These are phyloP conservation scores for Argyrosomus regius DNA, from an alignment of 2,797 vertebrate species.

Conservation along the genomic window DNA sequence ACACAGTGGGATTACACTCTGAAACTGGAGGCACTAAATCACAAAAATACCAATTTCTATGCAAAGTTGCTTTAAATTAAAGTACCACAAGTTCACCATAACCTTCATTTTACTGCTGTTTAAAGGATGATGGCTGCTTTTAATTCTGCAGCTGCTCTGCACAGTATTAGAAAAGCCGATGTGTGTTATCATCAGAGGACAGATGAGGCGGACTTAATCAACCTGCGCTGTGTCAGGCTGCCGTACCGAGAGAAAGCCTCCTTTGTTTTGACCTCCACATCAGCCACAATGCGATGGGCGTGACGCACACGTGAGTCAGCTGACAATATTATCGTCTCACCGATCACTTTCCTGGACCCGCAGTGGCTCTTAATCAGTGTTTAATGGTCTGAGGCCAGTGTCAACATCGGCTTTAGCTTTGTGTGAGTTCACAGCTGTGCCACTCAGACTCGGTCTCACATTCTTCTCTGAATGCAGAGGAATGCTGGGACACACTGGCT, in stretches of 20 bases:
- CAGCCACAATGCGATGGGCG: slow-evolving; percentile 13
- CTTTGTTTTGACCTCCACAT: slow-evolving; percentile 53
- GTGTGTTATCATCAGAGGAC: slow-evolving; percentile 19
- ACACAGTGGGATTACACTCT: too few relatives aligned
- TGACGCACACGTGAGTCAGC: slow-evolving; percentile 25
- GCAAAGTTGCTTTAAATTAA: neutral
- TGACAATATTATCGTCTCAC: slow-evolving; percentile 43
- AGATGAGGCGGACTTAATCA: slow-evolving; percentile 53
- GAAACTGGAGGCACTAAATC: too few relatives aligned
- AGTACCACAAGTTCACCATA: neutral
- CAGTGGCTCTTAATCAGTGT: slow-evolving; percentile 55
- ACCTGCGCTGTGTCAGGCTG: slow-evolving; percentile 41
- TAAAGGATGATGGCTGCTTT: slow-evolving; percentile 41
- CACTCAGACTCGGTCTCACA: slow-evolving; percentile 12
- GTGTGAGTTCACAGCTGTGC: slow-evolving; percentile 46
- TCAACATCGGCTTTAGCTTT: slow-evolving; percentile 60
- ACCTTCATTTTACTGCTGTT: slow-evolving; percentile 44
- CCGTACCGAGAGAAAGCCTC: slow-evolving; percentile 47
- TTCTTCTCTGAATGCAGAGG: slow-evolving; percentile 44
- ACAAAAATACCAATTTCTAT: too few relatives aligned
- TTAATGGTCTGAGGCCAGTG: slow-evolving; percentile 62
- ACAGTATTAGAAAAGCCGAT: slow-evolving; percentile 20
- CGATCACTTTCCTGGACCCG: slow-evolving; percentile 21
- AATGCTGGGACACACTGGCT: slow-evolving; percentile 27
- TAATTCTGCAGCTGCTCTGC: slow-evolving; percentile 34